These are phyloP conservation scores for Anguilla anguilla DNA, from an alignment of 2,797 vertebrate genomes.

Conservation along the genomic window DNA sequence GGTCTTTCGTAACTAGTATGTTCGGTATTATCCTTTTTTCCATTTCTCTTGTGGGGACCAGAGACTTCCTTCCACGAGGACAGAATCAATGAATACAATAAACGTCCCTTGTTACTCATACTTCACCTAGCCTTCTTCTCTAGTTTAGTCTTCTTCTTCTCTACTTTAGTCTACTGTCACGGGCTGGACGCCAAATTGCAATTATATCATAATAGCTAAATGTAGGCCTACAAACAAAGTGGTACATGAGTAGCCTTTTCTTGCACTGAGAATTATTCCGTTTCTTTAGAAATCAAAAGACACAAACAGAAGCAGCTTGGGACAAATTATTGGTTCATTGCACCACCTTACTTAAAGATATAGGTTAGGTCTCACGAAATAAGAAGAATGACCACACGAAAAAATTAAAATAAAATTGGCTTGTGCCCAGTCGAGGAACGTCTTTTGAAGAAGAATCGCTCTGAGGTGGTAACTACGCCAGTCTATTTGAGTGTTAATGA, in stretches of 20 bases:
- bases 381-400: background rate
- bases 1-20: background rate
- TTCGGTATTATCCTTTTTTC: background rate
- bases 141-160: background rate
- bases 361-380: background rate
- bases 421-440: background rate
- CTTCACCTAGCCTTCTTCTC: background rate
- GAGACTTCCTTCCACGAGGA: background rate
- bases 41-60: background rate
- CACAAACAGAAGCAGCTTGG: background rate
- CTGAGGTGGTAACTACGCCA: slow-evolving; percentile 5
- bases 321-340: background rate
- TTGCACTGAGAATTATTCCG: background rate
- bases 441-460: background rate
- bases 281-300: background rate
- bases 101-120: slow-evolving; percentile 1
- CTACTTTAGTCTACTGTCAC: background rate
- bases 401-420: background rate
- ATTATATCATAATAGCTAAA: background rate
- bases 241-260: background rate
- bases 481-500: slow-evolving; percentile 22
- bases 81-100: background rate
- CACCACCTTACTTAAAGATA: background rate
- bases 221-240: background rate
- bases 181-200: background rate